Base-by-base conservation (phyloP, 30 jellyfish, hydroid and myxozoan genomes). In the Clytia hemisphaerica region DNA sequence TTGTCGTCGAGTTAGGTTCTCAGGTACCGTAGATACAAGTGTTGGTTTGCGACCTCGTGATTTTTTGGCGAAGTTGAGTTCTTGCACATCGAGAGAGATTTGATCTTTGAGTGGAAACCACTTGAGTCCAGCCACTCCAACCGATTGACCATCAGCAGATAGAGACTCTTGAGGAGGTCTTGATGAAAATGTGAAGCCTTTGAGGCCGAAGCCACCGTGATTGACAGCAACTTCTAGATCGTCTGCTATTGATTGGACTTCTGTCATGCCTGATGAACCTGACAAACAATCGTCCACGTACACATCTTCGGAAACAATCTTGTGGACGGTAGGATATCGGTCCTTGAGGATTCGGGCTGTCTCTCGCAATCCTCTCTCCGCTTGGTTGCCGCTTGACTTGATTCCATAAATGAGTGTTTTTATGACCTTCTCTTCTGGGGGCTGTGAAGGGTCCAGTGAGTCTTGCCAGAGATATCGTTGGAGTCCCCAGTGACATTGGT, bases 381-480 rank as follows among this genome's bases (percentile, higher is more conserved):
- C 63, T 49, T 49, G 63, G 25, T 49, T 49, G 6, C 63, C 63
- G 25, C 63, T 49, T n/a, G n/a, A n/a, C n/a, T n/a, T n/a, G n/a
- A n/a, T n/a, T n/a, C n/a, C n/a, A 16, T 19, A 58, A 19, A 58
- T 31, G 5, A n/a, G n/a, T n/a, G n/a, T n/a, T n/a, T n/a, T n/a
- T n/a, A n/a, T n/a, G n/a, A n/a, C n/a, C n/a, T 58, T 58, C 19
- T 58, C 72, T 9, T 24, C 4, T 7, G 58, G 72, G 16, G 31
- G 26, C 58, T 58, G 26, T 10, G 51, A 7, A 6, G 72, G 58
- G 29, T 58, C 72, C 37, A 58, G 72, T 4, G 26, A 45, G 18
- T 58, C 58, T 19, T 58, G 72, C 72, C 72, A 58, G 19, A 58
- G 26, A 32, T 58, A 58, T 4, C 72, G 6, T 19, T 24, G 72